Percentiles rank a stretch among this genome's conserved stretches.
phyloP scores from a whole-genome alignment of 2,113 vertebrate genomes.

The Gymnorhina tibicen region DNA sequence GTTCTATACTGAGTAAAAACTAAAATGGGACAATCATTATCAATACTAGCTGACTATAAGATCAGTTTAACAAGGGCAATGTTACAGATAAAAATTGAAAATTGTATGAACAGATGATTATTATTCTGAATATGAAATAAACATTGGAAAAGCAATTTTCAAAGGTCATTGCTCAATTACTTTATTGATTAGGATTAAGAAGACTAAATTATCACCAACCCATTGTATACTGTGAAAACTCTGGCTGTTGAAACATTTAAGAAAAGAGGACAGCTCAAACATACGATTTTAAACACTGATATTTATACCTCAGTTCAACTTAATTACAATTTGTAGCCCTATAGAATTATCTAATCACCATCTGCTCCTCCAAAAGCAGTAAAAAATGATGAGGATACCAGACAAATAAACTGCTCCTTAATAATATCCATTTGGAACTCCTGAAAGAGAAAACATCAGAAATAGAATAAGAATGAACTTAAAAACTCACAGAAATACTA shows the following conservation, averaged over 20 bases:
- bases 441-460: not conserved
- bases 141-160: not conserved
- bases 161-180: not conserved
- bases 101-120: not conserved
- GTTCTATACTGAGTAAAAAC: not conserved
- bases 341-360: not conserved
- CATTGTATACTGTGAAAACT: not conserved
- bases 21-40: constrained; percentile 32
- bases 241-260: not conserved
- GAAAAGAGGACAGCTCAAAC: not conserved
- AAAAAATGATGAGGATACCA: not conserved
- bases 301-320: not conserved
- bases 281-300: not conserved
- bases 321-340: not conserved
- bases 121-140: not conserved
- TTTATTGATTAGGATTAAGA: not conserved
- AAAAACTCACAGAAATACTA: not conserved
- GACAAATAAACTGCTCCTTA: not conserved
- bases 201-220: not conserved
- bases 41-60: not conserved
- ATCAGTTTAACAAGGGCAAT: constrained; percentile 15
- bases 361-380: not conserved
- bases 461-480: not conserved
- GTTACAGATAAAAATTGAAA: constrained; percentile 18
- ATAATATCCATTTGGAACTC: not conserved